Evolutionary conservation across 2,888 invertebrate species (phyloP), one percentile per base, ranked within the genome.

Genomic region (Slavum lentiscoides): DNA sequence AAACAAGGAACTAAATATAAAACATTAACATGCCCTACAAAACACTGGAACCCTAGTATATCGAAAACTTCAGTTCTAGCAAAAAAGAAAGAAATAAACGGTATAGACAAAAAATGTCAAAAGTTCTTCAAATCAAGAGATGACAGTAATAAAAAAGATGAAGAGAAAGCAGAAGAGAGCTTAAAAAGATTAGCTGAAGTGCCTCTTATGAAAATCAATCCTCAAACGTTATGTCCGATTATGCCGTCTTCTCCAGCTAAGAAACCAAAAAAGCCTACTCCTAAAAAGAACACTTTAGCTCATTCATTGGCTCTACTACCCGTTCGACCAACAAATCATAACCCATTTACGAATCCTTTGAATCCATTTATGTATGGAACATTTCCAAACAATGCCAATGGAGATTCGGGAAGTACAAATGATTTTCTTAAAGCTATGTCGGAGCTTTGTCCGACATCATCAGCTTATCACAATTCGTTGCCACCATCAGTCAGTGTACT

Each of bases 41-140:
- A 89, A 84, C 88, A 88, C 21, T 90, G 90, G 90, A 90, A 90
- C 85, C 90, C 90, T 5, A 89, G 89, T 66, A 86, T 90, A 59
- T 88, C 89, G 2, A 87, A 89, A 67, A 74, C 21, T 49, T 67
- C 82, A 15, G 62, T 82, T 9, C 70, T 82, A 84, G 85, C 86
- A 61, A 85, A 83, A 64, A 86, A 86, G 82, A 84, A 82, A 68
- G 66, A 73, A 67, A 68, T 43, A 8, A 80, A 77, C 53, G 80
- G 77, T 39, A 23, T 72, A n/a, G 77, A 62, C 53, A 77, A 62
- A 55, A 68, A 82, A 43, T 19, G 70, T 64, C 66, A 81, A 73
- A 80, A 80, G 19, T 80, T 80, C 64, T 80, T 80, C 30, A 80
- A 80, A 64, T 80, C 80, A 19, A 80, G 80, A 72, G 80, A 80